Base-by-base conservation (phyloP, 2,797 vertebrate species). In the Phaenicophaeus curvirostris region DNA sequence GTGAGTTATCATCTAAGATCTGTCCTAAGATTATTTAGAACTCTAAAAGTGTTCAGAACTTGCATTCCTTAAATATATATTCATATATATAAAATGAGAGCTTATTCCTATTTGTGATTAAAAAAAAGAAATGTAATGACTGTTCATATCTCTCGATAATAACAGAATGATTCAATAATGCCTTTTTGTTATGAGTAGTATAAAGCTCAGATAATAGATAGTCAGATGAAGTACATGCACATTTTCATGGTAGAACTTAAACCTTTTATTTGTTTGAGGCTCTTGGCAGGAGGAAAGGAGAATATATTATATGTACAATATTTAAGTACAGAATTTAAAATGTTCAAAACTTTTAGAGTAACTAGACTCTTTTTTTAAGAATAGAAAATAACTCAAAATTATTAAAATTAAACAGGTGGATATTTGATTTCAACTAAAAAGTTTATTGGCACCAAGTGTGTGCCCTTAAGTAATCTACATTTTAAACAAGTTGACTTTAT, bases 201-300 rank as follows among this genome's bases (percentile, higher is more conserved):
- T 21, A 46, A 84, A 46, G 15, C 31, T 20, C 39, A 48, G 13
- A 21, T 33, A 50, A 79, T 41, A 87, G 28, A 33, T 63, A 8
- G 50, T 85, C 33, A 61, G 10, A 8, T 61, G 27, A 86, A 27
- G 13, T 6, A 11, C 39, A 46, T 2, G 1, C 1, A 4, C 72
- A 39, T 55, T 81, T 72, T 5, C 30, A 11, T 27, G 24, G 13
- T 37, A 89, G n/a, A 86, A 82, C 41, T 81, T 54, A 37, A 41
- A 0, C 0, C 0, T 31, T 19, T 54, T 87, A 54, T 74, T 77
- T 66, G 21, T 7, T 68, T 14, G 3, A 13, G 15, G 3, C 7
- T 87, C 42, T 37, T 54, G 27, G 4, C 1, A 1, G 1, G 1
- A 19, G 12, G 13, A 48, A 61, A 81, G 14, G 6, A n/a, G 37